Base-by-base conservation (phyloP, 2,888 invertebrate genomes). In the Eupithecia tripunctaria region DNA sequence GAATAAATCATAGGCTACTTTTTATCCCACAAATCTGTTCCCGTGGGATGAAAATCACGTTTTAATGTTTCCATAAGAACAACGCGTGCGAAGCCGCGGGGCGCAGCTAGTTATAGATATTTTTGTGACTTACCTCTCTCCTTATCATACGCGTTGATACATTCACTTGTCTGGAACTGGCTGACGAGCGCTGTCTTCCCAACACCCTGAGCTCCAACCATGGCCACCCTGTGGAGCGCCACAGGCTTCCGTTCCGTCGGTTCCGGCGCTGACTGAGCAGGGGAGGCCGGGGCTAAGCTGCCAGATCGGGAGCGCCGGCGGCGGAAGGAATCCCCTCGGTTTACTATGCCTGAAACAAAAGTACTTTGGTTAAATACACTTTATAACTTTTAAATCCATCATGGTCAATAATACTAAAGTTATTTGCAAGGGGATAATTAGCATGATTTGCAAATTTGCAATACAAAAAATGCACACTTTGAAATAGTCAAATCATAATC, bases 151-250 rank as follows among this genome's bases (percentile, higher is more conserved):
- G 98, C 98, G 87, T 98, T 98, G 86, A 98, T 98, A 88, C 98
- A 98, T 88, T 98, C 98, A 81, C 98, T 98, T 73, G 98, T 98
- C 95, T 97, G 97, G 86, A 99, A 98, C 92, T 98, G 98, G 84
- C 97, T 97, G 88, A 98, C 96, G 12, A 98, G 95, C 0, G 98
- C 97, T 0, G 97, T 97, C 91, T 98, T 98, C 68, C 98, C 98
- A 56, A 97, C 97, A 0, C 97, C 97, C 7, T 96, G 95, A 0
- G 97, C 96, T 2, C 98, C 98, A 3, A 97, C 91, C 95, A 98
- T 96, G 60, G 97, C 97, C 14, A 98, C 98, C 29, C 95, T 88
- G 84, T 95, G 94, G 71, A 95, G 94, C 29, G 96, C 95, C 38
- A 96, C 95, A 0, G 94, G 93, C 78, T 89, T 80, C 4, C 94